Evolutionary conservation across 2,113 vertebrate genomes (phyloP).

Genomic region (Micronisus gabar): DNA sequence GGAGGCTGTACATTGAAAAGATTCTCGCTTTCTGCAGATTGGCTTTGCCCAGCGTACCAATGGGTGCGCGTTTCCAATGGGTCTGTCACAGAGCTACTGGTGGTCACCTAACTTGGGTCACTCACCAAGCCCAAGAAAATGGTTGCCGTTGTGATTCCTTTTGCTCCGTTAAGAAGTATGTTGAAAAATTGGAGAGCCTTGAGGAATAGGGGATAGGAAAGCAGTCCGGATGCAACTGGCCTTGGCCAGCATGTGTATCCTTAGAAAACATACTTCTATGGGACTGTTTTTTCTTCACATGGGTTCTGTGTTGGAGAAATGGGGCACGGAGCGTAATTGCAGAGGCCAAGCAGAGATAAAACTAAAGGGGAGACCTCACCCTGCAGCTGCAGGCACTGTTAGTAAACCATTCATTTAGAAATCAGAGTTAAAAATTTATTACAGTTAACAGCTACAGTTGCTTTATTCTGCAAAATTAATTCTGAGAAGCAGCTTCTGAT

Average conservation of each 20-base stretch:
- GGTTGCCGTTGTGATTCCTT: neutral
- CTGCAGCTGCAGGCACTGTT: neutral
- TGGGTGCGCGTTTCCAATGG: neutral
- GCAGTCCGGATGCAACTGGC: neutral
- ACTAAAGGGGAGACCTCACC: neutral
- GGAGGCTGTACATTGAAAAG: neutral
- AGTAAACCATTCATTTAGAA: neutral
- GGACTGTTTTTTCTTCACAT: neutral
- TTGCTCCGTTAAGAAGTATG: neutral
- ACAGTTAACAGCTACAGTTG: neutral
- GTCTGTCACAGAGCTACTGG: neutral
- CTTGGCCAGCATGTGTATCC: neutral
- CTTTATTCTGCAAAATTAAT: neutral
- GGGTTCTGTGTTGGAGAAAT: neutral
- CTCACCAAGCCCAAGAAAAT: neutral
- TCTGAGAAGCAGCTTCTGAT: neutral
- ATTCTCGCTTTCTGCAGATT: neutral
- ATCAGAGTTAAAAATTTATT: neutral
- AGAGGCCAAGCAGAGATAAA: neutral
- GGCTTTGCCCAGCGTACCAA: neutral
- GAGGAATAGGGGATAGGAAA: neutral
- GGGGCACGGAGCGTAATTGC: neutral
- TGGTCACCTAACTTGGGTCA: neutral
- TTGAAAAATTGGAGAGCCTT: neutral
- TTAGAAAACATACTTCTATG: neutral